These are phyloP conservation scores for Corythucha ciliata DNA, from an alignment of 2,888 invertebrate species.

Conservation along the genomic window DNA sequence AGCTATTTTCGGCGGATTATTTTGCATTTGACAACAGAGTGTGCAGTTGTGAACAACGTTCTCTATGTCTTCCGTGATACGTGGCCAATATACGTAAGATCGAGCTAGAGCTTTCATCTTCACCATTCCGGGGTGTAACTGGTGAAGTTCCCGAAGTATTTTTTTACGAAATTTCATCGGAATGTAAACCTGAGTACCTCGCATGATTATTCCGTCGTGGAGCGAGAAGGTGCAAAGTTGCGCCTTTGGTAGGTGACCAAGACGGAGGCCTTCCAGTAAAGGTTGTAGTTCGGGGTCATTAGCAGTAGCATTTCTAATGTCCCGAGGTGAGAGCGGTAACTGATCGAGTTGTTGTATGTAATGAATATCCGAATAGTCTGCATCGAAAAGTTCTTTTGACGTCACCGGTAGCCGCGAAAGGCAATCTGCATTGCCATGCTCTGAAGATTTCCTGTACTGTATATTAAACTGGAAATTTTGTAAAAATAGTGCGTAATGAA, in stretches of 20 bases:
- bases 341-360: constrained; percentile 12
- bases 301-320: constrained; percentile 10
- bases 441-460: constrained; percentile 11
- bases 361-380: no score
- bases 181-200: constrained; percentile 15
- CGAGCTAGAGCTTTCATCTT: constrained; percentile 18
- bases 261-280: no score
- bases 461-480: constrained; percentile 21
- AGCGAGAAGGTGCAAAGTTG: no score
- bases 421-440: constrained; percentile 17
- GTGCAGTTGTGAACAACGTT: neutral
- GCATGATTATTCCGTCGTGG: constrained; percentile 13
- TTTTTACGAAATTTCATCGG: neutral
- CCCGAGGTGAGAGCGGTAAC: constrained; percentile 3
- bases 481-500: constrained; percentile 18
- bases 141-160: constrained; percentile 9
- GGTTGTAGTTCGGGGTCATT: constrained; percentile 11
- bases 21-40: neutral
- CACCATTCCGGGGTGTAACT: constrained; percentile 5
- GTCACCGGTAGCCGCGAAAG: constrained; percentile 11
- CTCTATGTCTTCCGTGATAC: constrained; percentile 11
- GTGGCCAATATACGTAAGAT: constrained; percentile 8
- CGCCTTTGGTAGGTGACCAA: no score
- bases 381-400: constrained; percentile 6
- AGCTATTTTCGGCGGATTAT: constrained; percentile 4